These are phyloP conservation scores for Vultur gryphus DNA, from an alignment of 2,797 vertebrate genomes.

Conservation along the genomic window DNA sequence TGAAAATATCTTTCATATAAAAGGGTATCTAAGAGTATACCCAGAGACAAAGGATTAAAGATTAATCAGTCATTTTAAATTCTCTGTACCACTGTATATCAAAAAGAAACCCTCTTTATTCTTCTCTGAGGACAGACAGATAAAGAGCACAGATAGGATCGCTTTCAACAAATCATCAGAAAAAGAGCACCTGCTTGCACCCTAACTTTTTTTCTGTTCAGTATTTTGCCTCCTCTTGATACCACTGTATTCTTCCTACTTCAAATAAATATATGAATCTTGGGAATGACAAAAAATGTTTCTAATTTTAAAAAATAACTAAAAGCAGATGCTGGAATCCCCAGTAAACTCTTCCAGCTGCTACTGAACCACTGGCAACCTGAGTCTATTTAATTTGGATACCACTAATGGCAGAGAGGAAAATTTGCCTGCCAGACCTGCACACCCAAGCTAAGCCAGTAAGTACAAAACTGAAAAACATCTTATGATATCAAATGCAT, in stretches of 20 bases:
- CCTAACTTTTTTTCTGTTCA: background rate
- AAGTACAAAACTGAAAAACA: conserved; percentile 33
- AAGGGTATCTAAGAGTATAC: conserved; percentile 5
- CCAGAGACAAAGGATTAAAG: conserved; percentile 14
- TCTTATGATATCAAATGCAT: background rate
- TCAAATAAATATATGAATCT: conserved; percentile 24
- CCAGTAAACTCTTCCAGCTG: conserved; percentile 73
- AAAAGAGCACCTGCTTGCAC: conserved; percentile 18
- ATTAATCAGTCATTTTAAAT: conserved; percentile 59
- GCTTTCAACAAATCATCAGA: conserved; percentile 38
- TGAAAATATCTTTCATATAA: conserved; percentile 40
- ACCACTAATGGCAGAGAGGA: conserved; percentile 50
- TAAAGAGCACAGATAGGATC: conserved; percentile 34
- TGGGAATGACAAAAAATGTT: conserved; percentile 54
- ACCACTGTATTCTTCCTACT: background rate
- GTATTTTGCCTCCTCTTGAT: background rate
- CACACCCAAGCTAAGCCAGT: conserved; percentile 17
- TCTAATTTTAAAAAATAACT: conserved; percentile 67
- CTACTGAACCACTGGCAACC: conserved; percentile 69
- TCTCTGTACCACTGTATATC: conserved; percentile 24
- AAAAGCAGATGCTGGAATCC: conserved; percentile 65
- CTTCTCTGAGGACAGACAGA: conserved; percentile 28
- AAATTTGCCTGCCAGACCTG: conserved; percentile 61
- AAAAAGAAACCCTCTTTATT: conserved; percentile 32
- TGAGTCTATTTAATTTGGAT: conserved; percentile 69